A percentile compares a stretch with the other conserved stretches of the same genome.
Conservation (phyloP, 2,888 invertebrate genomes). For the Crepidodera aurea region DNA sequence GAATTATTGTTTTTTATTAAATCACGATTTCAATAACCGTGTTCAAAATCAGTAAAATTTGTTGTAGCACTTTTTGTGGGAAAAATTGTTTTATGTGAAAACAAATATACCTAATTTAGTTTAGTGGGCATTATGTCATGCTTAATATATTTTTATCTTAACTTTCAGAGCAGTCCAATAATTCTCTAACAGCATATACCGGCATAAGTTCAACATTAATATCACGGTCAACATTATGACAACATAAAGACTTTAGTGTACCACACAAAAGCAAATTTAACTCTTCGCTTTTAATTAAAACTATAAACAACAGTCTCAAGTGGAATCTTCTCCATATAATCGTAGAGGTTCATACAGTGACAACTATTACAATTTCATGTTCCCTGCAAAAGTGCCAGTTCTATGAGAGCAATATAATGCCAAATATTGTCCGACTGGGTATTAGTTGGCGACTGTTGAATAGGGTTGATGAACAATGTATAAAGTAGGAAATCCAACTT, state of each 20-base stretch:
- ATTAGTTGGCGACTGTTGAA: slow-evolving; percentile 5
- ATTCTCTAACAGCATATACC: neutral
- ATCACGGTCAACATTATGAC: slow-evolving; percentile 35
- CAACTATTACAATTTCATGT: slow-evolving; percentile 34
- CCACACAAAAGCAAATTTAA: slow-evolving; percentile 36
- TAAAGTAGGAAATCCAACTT: neutral
- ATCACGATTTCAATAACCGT: too few relatives aligned
- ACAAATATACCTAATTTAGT: too few relatives aligned
- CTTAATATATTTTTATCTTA: too few relatives aligned
- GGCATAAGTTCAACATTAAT: slow-evolving; percentile 17
- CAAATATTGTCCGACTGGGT: slow-evolving; percentile 21
- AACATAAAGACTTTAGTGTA: slow-evolving; percentile 32
- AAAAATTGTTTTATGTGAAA: too few relatives aligned
- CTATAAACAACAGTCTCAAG: slow-evolving; percentile 40
- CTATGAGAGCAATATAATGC: slow-evolving; percentile 21
- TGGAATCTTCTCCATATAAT: slow-evolving; percentile 30
- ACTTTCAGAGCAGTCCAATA: neutral
- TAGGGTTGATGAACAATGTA: slow-evolving; percentile 4
- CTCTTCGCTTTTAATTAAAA: slow-evolving; percentile 39
- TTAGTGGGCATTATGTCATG: too few relatives aligned
- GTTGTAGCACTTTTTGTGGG: too few relatives aligned
- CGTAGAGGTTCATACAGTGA: slow-evolving; percentile 25
- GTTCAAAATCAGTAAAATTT: too few relatives aligned
- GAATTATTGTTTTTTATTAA: too few relatives aligned
- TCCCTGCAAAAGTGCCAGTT: slow-evolving; percentile 19